Base-by-base conservation (phyloP, 2,888 invertebrate species). In the Pyrrhia umbra region DNA sequence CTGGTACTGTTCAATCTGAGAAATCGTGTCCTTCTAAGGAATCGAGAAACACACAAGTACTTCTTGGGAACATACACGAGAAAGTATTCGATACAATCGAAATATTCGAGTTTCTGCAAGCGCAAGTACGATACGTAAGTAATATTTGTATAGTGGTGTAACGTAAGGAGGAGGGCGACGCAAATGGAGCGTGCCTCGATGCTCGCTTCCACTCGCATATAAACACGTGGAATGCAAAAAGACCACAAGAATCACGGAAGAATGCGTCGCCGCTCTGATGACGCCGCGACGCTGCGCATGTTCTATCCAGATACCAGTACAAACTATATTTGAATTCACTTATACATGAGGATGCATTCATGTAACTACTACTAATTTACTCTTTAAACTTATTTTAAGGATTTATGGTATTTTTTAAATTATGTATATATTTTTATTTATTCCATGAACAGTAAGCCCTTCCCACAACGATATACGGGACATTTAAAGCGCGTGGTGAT, bases 1-100 rank as follows among this genome's bases (percentile, higher is more conserved):
- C 94, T 87, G 91, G 94, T 92, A 86, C 86, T 87, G 87, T 84
- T 90, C 88, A 90, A 92, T 87, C 86, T 88, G 92, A 89, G 89
- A 91, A 92, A 92, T 88, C 90, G 77, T 63, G 79, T 80, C 91
- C 92, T 87, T 93, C 76, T 92, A 86, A 75, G 90, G 92, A 83
- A 84, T 78, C 81, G 74, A 84, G 83, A 85, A 66, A 83, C 66
- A 80, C 75, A 81, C 75, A 72, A 68, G 65, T 70, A 73, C 73
- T 82, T 83, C 80, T 82, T 77, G 81, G 80, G 86, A 85, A 85
- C 74, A 76, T 68, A 80, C 75, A 71, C 73, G 81, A 81, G 85
- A 88, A 87, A 88, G 86, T 84, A 79, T 77, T 80, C 57, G 62
- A 72, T 72, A 83, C 77, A 83, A 84, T 84, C 80, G 80, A 85